phyloP scores from a whole-genome alignment of 2,888 invertebrate genomes.

The Tetragonisca angustula region DNA sequence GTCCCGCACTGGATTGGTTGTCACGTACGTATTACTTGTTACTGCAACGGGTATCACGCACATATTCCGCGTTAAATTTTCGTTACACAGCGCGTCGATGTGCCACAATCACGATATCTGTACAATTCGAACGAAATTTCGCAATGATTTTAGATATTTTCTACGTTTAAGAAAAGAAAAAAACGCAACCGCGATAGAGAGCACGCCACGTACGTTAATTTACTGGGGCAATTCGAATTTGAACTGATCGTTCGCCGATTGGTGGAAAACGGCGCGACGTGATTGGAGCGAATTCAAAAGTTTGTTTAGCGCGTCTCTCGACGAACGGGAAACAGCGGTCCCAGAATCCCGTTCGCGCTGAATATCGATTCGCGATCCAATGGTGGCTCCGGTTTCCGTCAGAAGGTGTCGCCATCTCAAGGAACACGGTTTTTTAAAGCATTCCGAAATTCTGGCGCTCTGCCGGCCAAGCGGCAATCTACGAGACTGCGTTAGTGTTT shows the following conservation, averaged over 20 bases:
- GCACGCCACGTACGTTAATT: background rate
- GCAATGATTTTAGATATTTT: background rate
- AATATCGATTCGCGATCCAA: conserved; percentile 40
- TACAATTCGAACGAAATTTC: background rate
- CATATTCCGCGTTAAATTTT: background rate
- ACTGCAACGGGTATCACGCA: too few species aligned
- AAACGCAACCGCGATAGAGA: background rate
- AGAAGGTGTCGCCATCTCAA: conserved; percentile 65
- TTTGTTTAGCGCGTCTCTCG: conserved; percentile 18
- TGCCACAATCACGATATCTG: too few species aligned
- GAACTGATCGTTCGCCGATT: background rate
- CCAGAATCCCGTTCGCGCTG: background rate
- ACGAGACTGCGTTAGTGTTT: conserved; percentile 54
- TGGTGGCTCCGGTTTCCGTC: background rate
- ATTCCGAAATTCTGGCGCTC: conserved; percentile 55
- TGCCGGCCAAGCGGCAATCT: conserved; percentile 73
- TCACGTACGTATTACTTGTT: too few species aligned
- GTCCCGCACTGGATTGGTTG: background rate
- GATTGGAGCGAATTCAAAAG: background rate
- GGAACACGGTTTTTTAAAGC: conserved; percentile 49
- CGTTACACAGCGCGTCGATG: background rate
- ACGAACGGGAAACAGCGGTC: background rate
- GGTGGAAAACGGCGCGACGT: too few species aligned
- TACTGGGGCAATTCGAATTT: background rate
- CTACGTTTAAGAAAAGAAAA: background rate